Conservation (phyloP, 2,888 invertebrate genomes). For the Helleia helle region DNA sequence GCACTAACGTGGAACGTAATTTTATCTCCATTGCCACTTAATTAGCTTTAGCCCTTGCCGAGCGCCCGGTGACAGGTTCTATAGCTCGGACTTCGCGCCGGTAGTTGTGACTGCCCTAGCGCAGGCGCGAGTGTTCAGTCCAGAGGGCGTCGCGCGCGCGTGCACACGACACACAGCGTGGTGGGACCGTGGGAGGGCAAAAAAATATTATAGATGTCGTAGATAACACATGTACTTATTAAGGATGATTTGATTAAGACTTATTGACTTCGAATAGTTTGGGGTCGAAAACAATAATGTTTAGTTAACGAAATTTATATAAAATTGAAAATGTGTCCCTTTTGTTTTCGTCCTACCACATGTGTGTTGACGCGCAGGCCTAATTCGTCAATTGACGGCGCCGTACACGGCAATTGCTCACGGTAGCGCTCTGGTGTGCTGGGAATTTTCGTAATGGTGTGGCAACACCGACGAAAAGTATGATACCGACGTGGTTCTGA, state of each 20-base stretch:
- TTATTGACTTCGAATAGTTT: not conserved
- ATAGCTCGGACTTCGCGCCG: conserved; percentile 9
- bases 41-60: not conserved
- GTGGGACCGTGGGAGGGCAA: conserved; percentile 16
- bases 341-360: conserved; percentile 19
- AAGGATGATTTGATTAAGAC: not conserved
- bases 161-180: conserved; percentile 31
- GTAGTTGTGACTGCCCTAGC: conserved; percentile 8
- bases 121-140: conserved; percentile 36
- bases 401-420: conserved; percentile 66
- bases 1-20: conserved; percentile 3
- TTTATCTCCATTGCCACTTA: conserved; percentile 5
- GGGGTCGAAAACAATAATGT: not conserved
- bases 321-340: not conserved
- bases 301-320: not conserved
- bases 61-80: no score
- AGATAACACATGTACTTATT: not conserved
- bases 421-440: conserved; percentile 44
- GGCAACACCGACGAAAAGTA: conserved; percentile 11
- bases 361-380: conserved; percentile 53
- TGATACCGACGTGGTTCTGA: not conserved
- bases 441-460: conserved; percentile 21
- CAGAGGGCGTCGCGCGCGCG: conserved; percentile 58
- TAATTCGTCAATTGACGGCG: conserved; percentile 72
- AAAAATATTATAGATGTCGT: conserved; percentile 9